Evolutionary conservation across 2,888 invertebrate species (phyloP).

Genomic region (Troides oblongomaculatus): DNA sequence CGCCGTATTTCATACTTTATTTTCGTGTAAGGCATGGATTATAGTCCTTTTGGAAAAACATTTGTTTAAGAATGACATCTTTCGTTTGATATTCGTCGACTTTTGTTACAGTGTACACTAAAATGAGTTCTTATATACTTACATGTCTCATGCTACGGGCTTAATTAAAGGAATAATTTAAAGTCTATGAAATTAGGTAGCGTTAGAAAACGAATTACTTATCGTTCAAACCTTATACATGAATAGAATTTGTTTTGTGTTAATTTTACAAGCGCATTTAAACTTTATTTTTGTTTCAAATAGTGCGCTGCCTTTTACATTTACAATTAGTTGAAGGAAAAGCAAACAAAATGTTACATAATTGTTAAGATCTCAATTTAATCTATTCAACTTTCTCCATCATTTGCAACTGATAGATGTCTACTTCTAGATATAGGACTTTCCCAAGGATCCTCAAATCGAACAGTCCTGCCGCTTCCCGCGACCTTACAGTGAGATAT

Average conservation of each 20-base stretch:
- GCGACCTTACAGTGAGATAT: no score
- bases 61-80: background rate
- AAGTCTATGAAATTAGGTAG: background rate
- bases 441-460: no score
- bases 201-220: background rate
- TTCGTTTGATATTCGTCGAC: background rate
- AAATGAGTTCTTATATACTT: background rate
- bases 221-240: background rate
- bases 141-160: background rate
- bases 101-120: background rate
- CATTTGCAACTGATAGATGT: no score
- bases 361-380: no score
- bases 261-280: no score
- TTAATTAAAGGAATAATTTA: background rate
- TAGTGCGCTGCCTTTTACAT: no score
- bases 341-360: no score
- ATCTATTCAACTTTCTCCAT: no score
- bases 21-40: background rate
- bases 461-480: no score
- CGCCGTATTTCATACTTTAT: background rate
- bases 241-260: background rate
- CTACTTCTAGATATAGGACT: no score
- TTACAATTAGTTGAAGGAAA: no score
- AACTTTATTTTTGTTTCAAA: background rate
- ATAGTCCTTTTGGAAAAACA: background rate